Conservation (phyloP, 2,888 invertebrate species). For the Oegoconia quadripuncta region DNA sequence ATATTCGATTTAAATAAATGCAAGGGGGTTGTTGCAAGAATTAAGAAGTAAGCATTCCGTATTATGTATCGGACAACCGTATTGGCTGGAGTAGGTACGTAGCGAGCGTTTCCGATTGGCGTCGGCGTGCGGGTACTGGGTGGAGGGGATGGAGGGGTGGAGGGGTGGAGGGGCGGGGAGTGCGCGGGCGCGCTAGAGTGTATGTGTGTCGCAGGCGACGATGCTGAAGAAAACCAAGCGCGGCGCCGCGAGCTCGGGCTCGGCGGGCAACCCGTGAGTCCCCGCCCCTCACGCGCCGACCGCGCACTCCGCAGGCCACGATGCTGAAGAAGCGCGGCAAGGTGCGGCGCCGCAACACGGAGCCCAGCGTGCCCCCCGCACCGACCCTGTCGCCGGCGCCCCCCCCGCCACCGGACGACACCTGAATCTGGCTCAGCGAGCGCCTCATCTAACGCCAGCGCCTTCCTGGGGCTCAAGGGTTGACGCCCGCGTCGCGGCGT, state of each 20-base stretch:
- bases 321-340: conserved; percentile 99
- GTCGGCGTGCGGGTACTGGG: not conserved
- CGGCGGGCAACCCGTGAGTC: conserved; percentile 76
- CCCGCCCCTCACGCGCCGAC: conserved; percentile 32
- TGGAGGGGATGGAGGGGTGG: conserved; percentile 23
- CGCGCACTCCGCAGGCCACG: conserved; percentile 90
- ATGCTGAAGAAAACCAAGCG: conserved; percentile 99
- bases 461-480: conserved; percentile 69
- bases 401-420: conserved; percentile 71
- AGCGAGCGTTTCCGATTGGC: too few relatives aligned
- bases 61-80: too few relatives aligned
- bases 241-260: conserved; percentile 86
- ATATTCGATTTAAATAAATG: too few relatives aligned
- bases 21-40: too few relatives aligned
- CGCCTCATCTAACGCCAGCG: conserved; percentile 81
- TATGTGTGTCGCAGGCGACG: conserved; percentile 90
- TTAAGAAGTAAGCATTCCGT: too few relatives aligned
- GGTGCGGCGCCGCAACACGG: conserved; percentile 97
- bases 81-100: too few relatives aligned
- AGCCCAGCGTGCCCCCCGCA: conserved; percentile 82
- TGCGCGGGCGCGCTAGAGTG: conserved; percentile 28
- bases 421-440: conserved; percentile 87
- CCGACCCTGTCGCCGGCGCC: conserved; percentile 57
- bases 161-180: conserved; percentile 29
- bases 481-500: conserved; percentile 55